Conservation (phyloP, 1,140 invertebrate genomes). For the Armadillidium nasatum region DNA sequence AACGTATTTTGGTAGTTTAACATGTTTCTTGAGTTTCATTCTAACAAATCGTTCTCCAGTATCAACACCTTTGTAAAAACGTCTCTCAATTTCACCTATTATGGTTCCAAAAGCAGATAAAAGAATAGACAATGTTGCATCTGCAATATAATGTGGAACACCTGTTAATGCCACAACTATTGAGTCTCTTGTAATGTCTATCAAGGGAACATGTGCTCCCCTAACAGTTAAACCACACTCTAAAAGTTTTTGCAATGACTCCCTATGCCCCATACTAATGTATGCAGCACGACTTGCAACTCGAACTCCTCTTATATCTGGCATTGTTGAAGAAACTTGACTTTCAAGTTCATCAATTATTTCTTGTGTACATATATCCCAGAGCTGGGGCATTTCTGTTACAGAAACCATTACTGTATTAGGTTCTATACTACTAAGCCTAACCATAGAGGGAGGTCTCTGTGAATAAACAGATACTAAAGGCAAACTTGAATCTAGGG, state of each 20-base stretch:
- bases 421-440: constrained; percentile 47
- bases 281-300: constrained; percentile 46
- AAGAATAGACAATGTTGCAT: constrained; percentile 47
- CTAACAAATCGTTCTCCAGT: constrained; percentile 51
- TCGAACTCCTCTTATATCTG: constrained; percentile 48
- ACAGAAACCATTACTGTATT: constrained; percentile 47
- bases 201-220: constrained; percentile 46
- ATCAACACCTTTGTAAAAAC: constrained; percentile 51
- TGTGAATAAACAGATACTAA: constrained; percentile 41
- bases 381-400: constrained; percentile 45
- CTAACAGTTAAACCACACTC: constrained; percentile 46
- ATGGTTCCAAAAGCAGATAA: constrained; percentile 50
- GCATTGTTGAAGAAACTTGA: constrained; percentile 48
- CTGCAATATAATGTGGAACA: constrained; percentile 49
- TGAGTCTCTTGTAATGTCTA: constrained; percentile 48
- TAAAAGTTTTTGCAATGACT: constrained; percentile 46
- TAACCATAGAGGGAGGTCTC: constrained; percentile 43
- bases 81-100: constrained; percentile 49
- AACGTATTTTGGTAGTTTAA: constrained; percentile 46
- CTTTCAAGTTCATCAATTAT: constrained; percentile 50
- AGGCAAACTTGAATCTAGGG: constrained; percentile 41
- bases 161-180: constrained; percentile 48
- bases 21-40: constrained; percentile 46
- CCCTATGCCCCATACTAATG: constrained; percentile 48
- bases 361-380: constrained; percentile 48